Evolutionary conservation across 1,140 invertebrate species (phyloP).

Genomic region (Euura saliciscinereae): DNA sequence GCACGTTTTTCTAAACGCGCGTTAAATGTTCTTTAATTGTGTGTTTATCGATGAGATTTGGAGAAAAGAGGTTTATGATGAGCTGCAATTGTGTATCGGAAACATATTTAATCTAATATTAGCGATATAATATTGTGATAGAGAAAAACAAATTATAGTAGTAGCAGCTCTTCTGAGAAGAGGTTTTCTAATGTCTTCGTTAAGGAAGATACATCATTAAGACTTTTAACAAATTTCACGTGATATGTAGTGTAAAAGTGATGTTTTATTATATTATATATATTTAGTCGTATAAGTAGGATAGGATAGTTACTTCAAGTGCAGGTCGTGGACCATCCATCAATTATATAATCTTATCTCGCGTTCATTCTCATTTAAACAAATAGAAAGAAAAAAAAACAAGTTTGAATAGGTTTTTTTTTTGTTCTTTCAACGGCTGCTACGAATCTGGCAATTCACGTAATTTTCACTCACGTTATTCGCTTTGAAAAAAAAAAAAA

Average conservation of each 20-base stretch:
- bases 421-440: neutral
- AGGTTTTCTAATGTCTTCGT: slow-evolving; percentile 38
- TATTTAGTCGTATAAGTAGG: slow-evolving; percentile 22
- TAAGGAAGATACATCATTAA: slow-evolving; percentile 50
- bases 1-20: too few relatives aligned
- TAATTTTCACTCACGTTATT: too few relatives aligned
- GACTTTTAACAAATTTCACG: slow-evolving; percentile 51
- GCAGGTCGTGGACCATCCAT: slow-evolving; percentile 20
- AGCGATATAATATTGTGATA: slow-evolving; percentile 46
- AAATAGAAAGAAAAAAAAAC: neutral
- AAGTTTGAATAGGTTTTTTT: neutral
- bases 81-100: slow-evolving; percentile 1
- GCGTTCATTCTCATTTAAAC: neutral
- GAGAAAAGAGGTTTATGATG: neutral
- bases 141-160: slow-evolving; percentile 43
- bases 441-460: neutral
- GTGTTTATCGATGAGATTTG: too few relatives aligned
- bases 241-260: slow-evolving; percentile 46
- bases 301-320: slow-evolving; percentile 32
- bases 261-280: slow-evolving; percentile 36
- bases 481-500: too few relatives aligned
- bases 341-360: neutral
- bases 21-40: too few relatives aligned
- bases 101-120: slow-evolving; percentile 2
- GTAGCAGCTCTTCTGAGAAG: slow-evolving; percentile 44